Evolutionary conservation across 2,113 vertebrate species (phyloP), one percentile per base, ranked within the genome.

Genomic region (Plestiodon gilberti): DNA sequence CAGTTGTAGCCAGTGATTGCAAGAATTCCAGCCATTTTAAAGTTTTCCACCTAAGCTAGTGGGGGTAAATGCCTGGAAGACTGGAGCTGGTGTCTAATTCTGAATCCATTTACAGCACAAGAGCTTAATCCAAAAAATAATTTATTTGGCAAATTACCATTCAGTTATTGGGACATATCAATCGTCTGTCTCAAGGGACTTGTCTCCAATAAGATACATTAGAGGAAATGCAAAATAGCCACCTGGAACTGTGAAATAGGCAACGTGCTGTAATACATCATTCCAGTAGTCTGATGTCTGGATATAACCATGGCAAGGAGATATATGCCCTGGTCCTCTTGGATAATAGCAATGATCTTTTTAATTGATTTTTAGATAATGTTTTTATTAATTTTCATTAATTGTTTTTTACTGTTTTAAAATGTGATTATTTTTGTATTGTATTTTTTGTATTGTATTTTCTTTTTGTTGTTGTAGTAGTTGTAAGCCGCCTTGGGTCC

Each of bases 1-100:
- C 91, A 89, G 89, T 90, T 90, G 82, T 95, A 90, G 89, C 93
- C 93, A 92, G 67, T 94, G 84, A 90, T 92, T 93, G 90, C 55
- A 86, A 48, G 38, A 18, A 59, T 62, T 73, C 40, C 6, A 80
- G 30, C 4, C 30, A 28, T 73, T 62, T 70, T 28, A 78, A 79
- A 35, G n/a, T 33, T 62, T 20, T 38, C 30, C 14, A 71, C n/a
- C 43, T 7, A 86, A 48, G 33, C 28, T 25, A 48, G 15, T 69
- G 33, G 61, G 7, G 48, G 3, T 33, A 13, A 57, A 17, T 57
- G 55, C 70, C 70, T 71, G 6, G 35, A 71, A 71, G n/a, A 15
- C 17, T 22, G 17, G 55, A 88, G 85, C 93, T 93, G 91, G n/a
- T 93, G 84, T 93, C 91, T 94, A 91, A 94, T 92, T 91, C 57